Conservation (phyloP, 2,888 invertebrate species). For the Julus scanicus region DNA sequence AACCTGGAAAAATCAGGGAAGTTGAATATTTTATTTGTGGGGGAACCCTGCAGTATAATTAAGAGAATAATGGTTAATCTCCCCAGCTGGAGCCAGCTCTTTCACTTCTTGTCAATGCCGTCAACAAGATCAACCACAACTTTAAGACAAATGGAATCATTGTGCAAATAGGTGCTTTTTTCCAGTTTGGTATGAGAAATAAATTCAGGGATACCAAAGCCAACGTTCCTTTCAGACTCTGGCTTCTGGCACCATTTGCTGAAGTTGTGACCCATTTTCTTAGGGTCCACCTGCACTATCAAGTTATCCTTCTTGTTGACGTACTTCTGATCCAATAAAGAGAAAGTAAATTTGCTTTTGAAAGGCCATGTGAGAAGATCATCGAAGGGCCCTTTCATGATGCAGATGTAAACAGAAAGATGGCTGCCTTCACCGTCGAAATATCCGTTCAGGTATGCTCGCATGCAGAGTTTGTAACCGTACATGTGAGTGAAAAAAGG, state of each 20-base stretch:
- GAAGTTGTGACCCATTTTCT: conserved; percentile 30
- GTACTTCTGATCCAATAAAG: conserved; percentile 36
- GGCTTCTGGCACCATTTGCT: conserved; percentile 49
- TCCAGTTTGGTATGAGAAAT: conserved; percentile 28
- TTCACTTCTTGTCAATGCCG: neutral
- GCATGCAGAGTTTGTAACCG: conserved; percentile 48
- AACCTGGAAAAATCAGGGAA: too few relatives aligned
- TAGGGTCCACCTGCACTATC: conserved; percentile 31
- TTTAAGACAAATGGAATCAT: conserved; percentile 40
- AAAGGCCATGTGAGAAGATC: conserved; percentile 43
- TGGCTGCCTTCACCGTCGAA: conserved; percentile 43
- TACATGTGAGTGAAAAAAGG: conserved; percentile 47
- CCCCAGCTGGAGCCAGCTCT: too few relatives aligned
- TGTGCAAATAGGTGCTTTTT: conserved; percentile 14
- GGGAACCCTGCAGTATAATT: too few relatives aligned
- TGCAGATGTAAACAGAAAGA: conserved; percentile 41
- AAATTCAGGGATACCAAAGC: conserved; percentile 48
- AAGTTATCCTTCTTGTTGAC: conserved; percentile 8
- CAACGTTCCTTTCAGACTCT: conserved; percentile 30
- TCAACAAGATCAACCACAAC: neutral
- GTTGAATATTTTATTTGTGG: too few relatives aligned
- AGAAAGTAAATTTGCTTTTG: neutral
- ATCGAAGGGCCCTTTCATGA: conserved; percentile 40
- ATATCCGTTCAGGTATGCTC: conserved; percentile 46
- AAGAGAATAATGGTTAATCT: too few relatives aligned